phyloP scores from a whole-genome alignment of 2,888 invertebrate species.

The Caenorhabditis panamensis region DNA sequence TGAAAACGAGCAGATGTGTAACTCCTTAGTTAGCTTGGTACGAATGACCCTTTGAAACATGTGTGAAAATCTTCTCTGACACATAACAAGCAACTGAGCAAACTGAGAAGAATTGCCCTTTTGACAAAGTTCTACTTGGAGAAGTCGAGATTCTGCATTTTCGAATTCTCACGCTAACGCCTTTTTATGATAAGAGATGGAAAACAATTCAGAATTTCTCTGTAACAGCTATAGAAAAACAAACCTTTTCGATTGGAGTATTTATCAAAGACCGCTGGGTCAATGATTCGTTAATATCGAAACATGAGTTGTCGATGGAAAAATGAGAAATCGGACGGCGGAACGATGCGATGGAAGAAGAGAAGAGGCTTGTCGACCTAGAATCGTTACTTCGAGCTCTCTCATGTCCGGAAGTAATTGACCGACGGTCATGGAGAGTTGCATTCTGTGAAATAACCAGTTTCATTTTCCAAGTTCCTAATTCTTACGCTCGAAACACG shows the following conservation, averaged over 20 bases:
- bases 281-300: constrained; percentile 63
- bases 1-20: too few relatives aligned
- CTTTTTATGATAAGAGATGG: neutral
- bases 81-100: constrained; percentile 10
- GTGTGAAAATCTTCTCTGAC: constrained; percentile 19
- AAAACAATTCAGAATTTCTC: neutral
- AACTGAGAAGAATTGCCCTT: neutral
- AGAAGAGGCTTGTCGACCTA: constrained; percentile 50
- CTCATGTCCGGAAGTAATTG: constrained; percentile 41
- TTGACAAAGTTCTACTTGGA: neutral
- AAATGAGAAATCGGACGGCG: constrained; percentile 66
- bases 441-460: constrained; percentile 31
- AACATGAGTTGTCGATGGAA: constrained; percentile 73
- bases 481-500: constrained; percentile 49
- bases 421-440: constrained; percentile 32
- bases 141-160: neutral
- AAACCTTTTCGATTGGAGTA: constrained; percentile 61
- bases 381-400: constrained; percentile 62
- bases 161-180: neutral
- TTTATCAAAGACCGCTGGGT: constrained; percentile 49
- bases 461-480: neutral
- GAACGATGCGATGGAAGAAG: constrained; percentile 60
- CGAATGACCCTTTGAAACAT: neutral
- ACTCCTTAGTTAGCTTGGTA: too few relatives aligned
- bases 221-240: neutral